Base-by-base conservation (phyloP, 2,797 vertebrate species). In the Manis crassicaudata region DNA sequence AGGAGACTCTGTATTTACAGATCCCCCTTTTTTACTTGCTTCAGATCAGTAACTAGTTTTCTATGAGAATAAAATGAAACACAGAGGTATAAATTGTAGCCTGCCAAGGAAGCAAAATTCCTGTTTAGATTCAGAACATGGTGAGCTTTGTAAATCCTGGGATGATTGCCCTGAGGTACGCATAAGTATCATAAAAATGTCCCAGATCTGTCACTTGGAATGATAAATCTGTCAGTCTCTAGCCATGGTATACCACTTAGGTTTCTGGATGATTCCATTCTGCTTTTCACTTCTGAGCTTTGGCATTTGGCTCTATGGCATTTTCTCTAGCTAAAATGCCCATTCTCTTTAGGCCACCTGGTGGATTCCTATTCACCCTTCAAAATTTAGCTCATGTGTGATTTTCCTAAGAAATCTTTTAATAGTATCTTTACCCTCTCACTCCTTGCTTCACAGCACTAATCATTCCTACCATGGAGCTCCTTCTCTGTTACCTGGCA, bases 341-440 rank as follows among this genome's bases (percentile, higher is more conserved):
- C 8, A 6, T 27, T 70, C 10, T 35, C 62, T 65, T 50, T 29
- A 89, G 80, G 56, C 18, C 50, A n/a, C 60, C 11, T 6, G 35
- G 60, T 23, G 12, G 20, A 60, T 58, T 90, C 60, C 60, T 43
- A 17, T 1, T 27, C 29, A 37, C 25, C 20, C 56, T 70, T 92
- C n/a, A 50, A 52, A 77, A 29, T 29, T 56, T 25, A 50, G 88
- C n/a, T 93, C 25, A 18, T 40, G 17, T 3, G 2, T 46, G 52
- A 75, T 88, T 85, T 95, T 76, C 76, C 35, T n/a, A n/a, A 67
- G 84, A 84, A 67, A 83, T 62, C 52, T 80, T 58, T 81, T 43
- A 73, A n/a, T 68, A 89, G 60, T 88, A 72, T 27, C 62, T 75
- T 82, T 10, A 46, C 46, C 46, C 40, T 73, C 70, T 62, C 50